Evolutionary conservation across 1,140 invertebrate genomes (phyloP).

Genomic region (Macrostomum lignano): DNA sequence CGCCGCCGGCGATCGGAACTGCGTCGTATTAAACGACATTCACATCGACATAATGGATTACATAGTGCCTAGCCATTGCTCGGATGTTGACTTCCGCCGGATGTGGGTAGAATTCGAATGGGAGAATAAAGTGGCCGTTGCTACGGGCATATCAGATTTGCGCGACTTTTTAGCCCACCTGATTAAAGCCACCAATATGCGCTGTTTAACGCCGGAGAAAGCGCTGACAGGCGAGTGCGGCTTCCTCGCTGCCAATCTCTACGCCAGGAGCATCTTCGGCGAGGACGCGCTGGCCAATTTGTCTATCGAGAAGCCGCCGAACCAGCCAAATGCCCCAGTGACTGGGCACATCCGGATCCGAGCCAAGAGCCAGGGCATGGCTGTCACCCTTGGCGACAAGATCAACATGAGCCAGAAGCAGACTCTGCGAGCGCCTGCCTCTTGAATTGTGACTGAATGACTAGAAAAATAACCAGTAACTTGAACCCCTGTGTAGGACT

Average conservation of each 20-base stretch:
- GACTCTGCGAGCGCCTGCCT: no score
- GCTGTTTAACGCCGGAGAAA: conserved; percentile 47
- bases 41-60: conserved; percentile 99
- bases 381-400: conserved; percentile 5
- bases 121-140: conserved; percentile 97
- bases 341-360: conserved; percentile 82
- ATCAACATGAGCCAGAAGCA: conserved; percentile 5
- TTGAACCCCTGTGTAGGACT: no score
- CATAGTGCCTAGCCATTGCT: conserved; percentile 80
- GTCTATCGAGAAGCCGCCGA: conserved; percentile 73
- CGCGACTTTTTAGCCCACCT: conserved; percentile 70
- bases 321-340: conserved; percentile 54
- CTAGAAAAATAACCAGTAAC: no score
- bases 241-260: conserved; percentile 96
- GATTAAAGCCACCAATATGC: conserved; percentile 85
- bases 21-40: conserved; percentile 90
- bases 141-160: conserved; percentile 67
- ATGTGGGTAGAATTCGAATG: conserved; percentile 99
- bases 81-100: conserved; percentile 70
- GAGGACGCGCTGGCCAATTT: conserved; percentile 93
- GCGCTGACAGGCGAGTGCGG: conserved; percentile 77
- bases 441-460: no score
- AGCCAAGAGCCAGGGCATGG: conserved; percentile 60
- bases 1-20: conserved; percentile 66
- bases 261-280: conserved; percentile 90